Percentiles rank a stretch among this genome's conserved stretches.
These are phyloP conservation scores for Ondatra zibethicus DNA, from an alignment of 2,113 vertebrate genomes.

Conservation along the genomic window DNA sequence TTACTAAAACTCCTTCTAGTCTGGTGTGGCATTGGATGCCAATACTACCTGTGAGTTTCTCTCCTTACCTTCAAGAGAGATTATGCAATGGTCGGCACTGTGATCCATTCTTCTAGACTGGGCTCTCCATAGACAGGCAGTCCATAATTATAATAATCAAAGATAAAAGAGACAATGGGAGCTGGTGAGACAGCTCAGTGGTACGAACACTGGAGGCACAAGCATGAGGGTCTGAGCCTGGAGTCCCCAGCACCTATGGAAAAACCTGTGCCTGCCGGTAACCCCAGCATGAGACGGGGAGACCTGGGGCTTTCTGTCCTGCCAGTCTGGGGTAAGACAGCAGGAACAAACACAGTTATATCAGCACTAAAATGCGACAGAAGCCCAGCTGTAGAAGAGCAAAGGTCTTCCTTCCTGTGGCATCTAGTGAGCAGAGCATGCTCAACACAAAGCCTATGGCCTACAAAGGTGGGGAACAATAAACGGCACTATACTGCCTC, in stretches of 20 bases:
- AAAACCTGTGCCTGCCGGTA: no score
- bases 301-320: not conserved
- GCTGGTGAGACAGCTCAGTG: not conserved
- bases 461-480: not conserved
- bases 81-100: not conserved
- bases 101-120: not conserved
- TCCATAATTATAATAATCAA: not conserved
- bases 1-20: not conserved
- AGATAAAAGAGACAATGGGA: not conserved
- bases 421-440: not conserved
- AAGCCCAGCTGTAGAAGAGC: not conserved
- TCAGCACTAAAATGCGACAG: not conserved
- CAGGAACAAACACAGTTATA: not conserved
- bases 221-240: not conserved
- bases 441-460: no score
- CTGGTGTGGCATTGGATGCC: not conserved
- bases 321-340: not conserved
- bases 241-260: not conserved
- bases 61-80: not conserved
- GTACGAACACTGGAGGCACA: no score
- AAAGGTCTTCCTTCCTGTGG: not conserved
- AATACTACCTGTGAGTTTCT: fast-evolving
- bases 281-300: not conserved
- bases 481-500: no score
- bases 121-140: not conserved